phyloP scores from a whole-genome alignment of 92 coral and sea anemone genomes.

The Epizoanthus stellaris region DNA sequence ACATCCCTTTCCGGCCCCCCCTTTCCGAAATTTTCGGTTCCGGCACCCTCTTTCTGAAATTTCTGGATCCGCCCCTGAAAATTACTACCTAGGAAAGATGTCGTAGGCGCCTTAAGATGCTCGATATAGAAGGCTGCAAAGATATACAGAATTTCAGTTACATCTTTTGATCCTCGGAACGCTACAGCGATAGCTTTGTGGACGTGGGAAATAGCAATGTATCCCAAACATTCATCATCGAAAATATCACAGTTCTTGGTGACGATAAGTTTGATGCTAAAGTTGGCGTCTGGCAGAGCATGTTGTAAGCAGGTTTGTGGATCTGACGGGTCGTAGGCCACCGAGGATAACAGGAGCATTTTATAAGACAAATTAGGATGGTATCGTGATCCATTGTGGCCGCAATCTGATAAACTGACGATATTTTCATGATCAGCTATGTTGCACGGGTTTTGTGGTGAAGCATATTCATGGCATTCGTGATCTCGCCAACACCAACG shows the following conservation, averaged over 20 bases:
- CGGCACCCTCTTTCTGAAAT: no score
- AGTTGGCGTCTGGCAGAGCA: slow-evolving; percentile 44
- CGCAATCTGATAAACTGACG: slow-evolving; percentile 25
- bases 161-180: slow-evolving; percentile 59
- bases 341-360: slow-evolving; percentile 62
- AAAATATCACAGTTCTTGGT: slow-evolving; percentile 54
- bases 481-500: no score
- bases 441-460: no score
- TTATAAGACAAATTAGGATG: slow-evolving; percentile 55
- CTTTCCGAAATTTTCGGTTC: no score
- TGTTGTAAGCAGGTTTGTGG: slow-evolving; percentile 61
- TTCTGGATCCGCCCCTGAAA: no score
- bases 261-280: slow-evolving; percentile 43
- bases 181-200: slow-evolving; percentile 60
- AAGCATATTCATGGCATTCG: no score
- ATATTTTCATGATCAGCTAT: no score
- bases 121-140: no score
- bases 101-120: no score
- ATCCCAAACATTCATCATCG: slow-evolving; percentile 63
- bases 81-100: no score
- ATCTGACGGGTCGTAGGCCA: slow-evolving; percentile 59
- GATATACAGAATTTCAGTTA: no score
- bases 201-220: slow-evolving; percentile 67
- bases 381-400: slow-evolving; percentile 28
- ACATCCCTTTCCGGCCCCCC: no score